Base-by-base conservation (phyloP, 1,140 invertebrate genomes). In the Heliconius hewitsoni region DNA sequence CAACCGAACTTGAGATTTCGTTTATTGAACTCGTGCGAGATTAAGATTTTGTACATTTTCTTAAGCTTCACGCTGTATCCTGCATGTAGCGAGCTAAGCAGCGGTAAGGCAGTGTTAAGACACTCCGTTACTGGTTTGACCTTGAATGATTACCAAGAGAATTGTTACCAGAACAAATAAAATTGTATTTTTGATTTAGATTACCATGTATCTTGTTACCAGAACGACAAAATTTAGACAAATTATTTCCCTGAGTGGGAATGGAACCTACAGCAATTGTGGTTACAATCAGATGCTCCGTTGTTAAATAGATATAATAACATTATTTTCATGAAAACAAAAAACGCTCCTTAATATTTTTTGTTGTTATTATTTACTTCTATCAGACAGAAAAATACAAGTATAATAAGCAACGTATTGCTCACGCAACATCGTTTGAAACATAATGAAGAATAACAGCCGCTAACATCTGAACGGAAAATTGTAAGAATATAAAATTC, bases 371-470 rank as follows among this genome's bases (percentile, higher is more conserved):
- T 37, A 37, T 37, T 37, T 37, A 19, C 2, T 57, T 57, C 2
- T 11, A 9, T 23, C 2, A 18, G 18, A 18, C 18, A 19, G 50
- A 23, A 57, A 57, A 57, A 57, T 57, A 57, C 9, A 57, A 23
- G n/a, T 9, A 57, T 19, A 9, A 23, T 57, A n/a, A 11, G 9
- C 8, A 57, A 23, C 55, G n/a, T 23, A 57, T 57, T 9, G n/a
- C 55, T 55, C 55, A 57, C 55, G 55, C 55, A 57, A 57, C 55
- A 57, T 57, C 55, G 19, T 57, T 57, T 57, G 55, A 57, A 57
- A 57, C 0, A 9, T 57, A 57, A 57, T n/a, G 8, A 57, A 57
- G n/a, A 57, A 57, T n/a, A 57, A 57, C 55, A 57, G n/a, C 55
- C 55, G 55, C 55, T n/a, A 57, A 57, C 19, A 57, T 52, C 50